A percentile compares a stretch with the other conserved stretches of the same genome.
Evolutionary conservation across 2,888 invertebrate genomes (phyloP).

Genomic region (Xestia xanthographa): DNA sequence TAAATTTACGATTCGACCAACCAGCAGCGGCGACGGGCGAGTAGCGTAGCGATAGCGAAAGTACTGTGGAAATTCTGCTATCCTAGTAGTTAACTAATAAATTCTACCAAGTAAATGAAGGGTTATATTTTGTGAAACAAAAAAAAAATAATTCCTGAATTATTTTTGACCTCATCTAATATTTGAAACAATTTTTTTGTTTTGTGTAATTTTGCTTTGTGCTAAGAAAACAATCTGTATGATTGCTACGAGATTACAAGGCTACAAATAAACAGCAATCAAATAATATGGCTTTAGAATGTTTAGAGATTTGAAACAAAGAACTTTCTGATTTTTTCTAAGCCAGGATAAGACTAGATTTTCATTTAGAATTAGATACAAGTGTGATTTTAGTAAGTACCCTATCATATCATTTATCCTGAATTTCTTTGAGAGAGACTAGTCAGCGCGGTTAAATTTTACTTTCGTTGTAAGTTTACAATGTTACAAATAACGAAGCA

Average conservation of each 20-base stretch:
- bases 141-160: not conserved
- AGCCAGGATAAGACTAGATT: fast-evolving
- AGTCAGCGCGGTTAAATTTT: not conserved
- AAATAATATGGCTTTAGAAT: not conserved
- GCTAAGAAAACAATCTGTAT: not conserved
- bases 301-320: not conserved
- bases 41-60: conserved; percentile 71
- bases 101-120: conserved; percentile 39
- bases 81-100: conserved; percentile 50
- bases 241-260: conserved; percentile 1
- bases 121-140: conserved; percentile 21
- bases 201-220: conserved; percentile 3
- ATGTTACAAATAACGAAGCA: conserved; percentile 13
- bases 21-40: conserved; percentile 36
- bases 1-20: conserved; percentile 73
- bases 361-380: not conserved
- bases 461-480: conserved; percentile 10
- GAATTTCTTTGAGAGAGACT: not conserved
- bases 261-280: not conserved
- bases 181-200: not conserved
- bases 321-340: not conserved
- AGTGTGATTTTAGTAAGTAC: not conserved
- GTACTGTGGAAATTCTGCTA: conserved; percentile 68
- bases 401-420: not conserved
- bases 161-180: not conserved